phyloP scores from a whole-genome alignment of 2,888 invertebrate species.

The Drosophila parthenogenetica region DNA sequence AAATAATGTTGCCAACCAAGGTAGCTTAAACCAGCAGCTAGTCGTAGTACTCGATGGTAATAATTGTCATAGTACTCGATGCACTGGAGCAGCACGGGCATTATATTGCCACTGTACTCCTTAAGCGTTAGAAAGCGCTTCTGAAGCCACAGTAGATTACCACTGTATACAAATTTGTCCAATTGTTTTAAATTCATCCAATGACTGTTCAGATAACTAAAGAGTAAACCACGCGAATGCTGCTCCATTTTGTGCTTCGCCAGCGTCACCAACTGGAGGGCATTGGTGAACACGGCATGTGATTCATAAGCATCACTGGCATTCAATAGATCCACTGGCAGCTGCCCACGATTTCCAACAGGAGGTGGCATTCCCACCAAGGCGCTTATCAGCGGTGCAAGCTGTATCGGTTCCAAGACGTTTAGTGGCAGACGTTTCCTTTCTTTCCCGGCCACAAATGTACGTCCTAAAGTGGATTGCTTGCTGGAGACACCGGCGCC shows the following conservation, averaged over 20 bases:
- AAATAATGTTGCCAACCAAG: slow-evolving; percentile 90
- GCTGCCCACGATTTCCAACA: slow-evolving; percentile 88
- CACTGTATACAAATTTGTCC: slow-evolving; percentile 23
- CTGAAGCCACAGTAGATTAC: slow-evolving; percentile 25
- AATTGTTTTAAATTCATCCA: slow-evolving; percentile 56
- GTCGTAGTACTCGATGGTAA: slow-evolving; percentile 89
- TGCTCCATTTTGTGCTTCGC: slow-evolving; percentile 60
- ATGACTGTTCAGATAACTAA: slow-evolving; percentile 34
- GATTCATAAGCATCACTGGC: slow-evolving; percentile 84
- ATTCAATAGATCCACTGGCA: slow-evolving; percentile 75
- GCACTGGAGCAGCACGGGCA: slow-evolving; percentile 88
- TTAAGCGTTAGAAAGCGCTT: slow-evolving; percentile 77
- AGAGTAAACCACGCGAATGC: slow-evolving; percentile 67
- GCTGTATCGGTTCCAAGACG: slow-evolving; percentile 94
- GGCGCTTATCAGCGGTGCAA: slow-evolving; percentile 94
- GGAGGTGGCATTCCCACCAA: slow-evolving; percentile 94
- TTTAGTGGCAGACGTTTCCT: slow-evolving; percentile 83
- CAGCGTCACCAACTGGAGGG: slow-evolving; percentile 91
- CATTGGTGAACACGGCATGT: slow-evolving; percentile 90
- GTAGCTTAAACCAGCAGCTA: slow-evolving; percentile 88
- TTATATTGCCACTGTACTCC: slow-evolving; percentile 86
- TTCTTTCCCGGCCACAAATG: slow-evolving; percentile 44
- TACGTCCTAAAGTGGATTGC: slow-evolving; percentile 27
- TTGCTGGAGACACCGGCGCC: slow-evolving; percentile 91
- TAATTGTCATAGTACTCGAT: slow-evolving; percentile 94